phyloP scores from a whole-genome alignment of 1,140 invertebrate genomes.

The Leguminivora glycinivorella region DNA sequence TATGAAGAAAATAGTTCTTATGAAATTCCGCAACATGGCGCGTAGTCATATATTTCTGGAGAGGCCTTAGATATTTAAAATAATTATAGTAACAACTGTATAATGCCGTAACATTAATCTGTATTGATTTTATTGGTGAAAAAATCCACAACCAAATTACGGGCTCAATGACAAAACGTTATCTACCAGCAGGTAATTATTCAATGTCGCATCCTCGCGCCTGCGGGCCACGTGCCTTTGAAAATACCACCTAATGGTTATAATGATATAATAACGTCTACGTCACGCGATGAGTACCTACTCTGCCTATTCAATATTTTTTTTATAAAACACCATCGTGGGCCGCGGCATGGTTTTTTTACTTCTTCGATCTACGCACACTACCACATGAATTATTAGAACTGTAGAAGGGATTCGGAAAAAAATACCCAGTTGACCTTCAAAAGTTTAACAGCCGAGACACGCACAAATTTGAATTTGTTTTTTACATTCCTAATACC shows the following conservation, averaged over 20 bases:
- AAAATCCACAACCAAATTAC: not conserved
- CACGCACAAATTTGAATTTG: not conserved
- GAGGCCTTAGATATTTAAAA: too few relatives aligned
- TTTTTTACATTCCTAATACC: not conserved
- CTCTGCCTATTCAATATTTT: not conserved
- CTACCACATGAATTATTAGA: not conserved
- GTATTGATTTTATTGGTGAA: conserved; percentile 11
- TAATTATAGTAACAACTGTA: not conserved
- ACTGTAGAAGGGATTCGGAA: not conserved
- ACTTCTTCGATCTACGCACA: not conserved
- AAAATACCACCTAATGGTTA: conserved; percentile 9
- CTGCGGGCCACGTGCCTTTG: conserved; percentile 13
- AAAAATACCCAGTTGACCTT: not conserved
- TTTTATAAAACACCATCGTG: not conserved
- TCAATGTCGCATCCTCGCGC: conserved; percentile 20
- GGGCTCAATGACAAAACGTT: conserved; percentile 26
- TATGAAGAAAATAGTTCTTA: too few relatives aligned
- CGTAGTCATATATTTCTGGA: too few relatives aligned
- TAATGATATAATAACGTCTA: conserved; percentile 10
- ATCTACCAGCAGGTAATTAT: conserved; percentile 21
- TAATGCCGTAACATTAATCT: not conserved
- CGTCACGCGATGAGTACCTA: conserved; percentile 2
- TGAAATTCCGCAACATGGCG: too few relatives aligned
- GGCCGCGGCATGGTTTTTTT: not conserved
- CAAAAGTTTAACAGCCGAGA: not conserved